phyloP scores from a whole-genome alignment of 1,140 invertebrate species.

The Plodia interpunctella region DNA sequence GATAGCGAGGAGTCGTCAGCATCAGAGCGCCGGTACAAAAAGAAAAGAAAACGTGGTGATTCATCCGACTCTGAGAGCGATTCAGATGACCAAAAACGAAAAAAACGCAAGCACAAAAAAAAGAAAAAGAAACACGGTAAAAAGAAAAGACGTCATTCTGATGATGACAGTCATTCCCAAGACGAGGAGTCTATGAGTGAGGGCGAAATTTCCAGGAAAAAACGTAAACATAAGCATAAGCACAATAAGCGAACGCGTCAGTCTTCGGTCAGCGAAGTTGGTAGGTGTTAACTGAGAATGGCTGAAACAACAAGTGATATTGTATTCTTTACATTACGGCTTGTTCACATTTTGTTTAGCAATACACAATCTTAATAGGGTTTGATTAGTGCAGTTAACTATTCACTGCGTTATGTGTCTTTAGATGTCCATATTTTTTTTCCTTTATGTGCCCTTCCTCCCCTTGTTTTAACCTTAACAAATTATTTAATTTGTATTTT shows the following conservation, averaged over 20 bases:
- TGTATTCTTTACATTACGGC: too few relatives aligned
- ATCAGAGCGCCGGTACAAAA: constrained; percentile 62
- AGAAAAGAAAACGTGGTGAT: constrained; percentile 65
- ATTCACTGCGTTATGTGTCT: too few relatives aligned
- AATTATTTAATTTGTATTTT: constrained; percentile 12
- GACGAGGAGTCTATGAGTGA: constrained; percentile 54
- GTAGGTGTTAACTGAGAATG: constrained; percentile 32
- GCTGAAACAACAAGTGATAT: too few relatives aligned
- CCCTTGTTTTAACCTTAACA: too few relatives aligned
- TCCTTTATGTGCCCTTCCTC: too few relatives aligned
- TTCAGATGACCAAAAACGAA: constrained; percentile 59
- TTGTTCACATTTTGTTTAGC: too few relatives aligned
- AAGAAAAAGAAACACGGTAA: constrained; percentile 73
- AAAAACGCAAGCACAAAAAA: constrained; percentile 74
- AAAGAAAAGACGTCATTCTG: constrained; percentile 59
- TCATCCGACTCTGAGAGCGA: constrained; percentile 64
- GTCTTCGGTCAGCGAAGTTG: constrained; percentile 38
- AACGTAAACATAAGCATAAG: constrained; percentile 68
- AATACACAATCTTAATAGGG: too few relatives aligned
- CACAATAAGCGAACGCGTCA: constrained; percentile 49
- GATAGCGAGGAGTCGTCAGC: constrained; percentile 61
- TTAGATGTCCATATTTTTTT: too few relatives aligned
- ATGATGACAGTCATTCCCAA: constrained; percentile 41
- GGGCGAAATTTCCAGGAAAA: constrained; percentile 58
- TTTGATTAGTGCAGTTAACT: too few relatives aligned